These are phyloP conservation scores for Brachypteracias leptosomus DNA, from an alignment of 2,113 vertebrate species.

Conservation along the genomic window DNA sequence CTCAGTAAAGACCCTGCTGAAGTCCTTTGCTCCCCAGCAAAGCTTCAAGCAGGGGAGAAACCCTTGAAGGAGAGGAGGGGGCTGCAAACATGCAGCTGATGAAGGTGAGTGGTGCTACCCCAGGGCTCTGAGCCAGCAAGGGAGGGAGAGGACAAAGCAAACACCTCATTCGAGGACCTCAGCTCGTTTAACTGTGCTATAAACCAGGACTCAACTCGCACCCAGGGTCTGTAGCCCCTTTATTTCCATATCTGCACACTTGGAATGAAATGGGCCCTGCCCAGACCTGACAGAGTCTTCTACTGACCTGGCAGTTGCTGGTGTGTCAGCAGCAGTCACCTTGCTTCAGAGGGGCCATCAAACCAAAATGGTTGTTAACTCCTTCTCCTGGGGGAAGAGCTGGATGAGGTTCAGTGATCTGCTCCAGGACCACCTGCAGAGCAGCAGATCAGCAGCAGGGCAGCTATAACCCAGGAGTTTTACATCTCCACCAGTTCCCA, in stretches of 20 bases:
- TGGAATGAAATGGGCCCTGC: neutral
- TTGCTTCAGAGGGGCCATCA: neutral
- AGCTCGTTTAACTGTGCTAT: accelerated
- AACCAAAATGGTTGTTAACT: neutral
- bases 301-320: neutral
- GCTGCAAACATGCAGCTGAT: neutral
- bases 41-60: neutral
- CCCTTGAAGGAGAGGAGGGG: neutral
- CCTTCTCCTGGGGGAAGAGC: neutral
- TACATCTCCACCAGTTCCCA: neutral
- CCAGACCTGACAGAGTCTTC: neutral
- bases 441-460: neutral
- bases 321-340: neutral
- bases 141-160: neutral
- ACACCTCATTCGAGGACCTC: neutral
- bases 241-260: neutral
- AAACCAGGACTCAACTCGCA: neutral
- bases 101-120: neutral
- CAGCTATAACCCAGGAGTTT: neutral
- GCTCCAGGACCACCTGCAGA: neutral
- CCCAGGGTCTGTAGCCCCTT: neutral
- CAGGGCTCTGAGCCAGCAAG: neutral
- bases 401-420: neutral
- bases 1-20: no score
- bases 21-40: neutral